A percentile compares a stretch with the other conserved stretches of the same genome.
These are phyloP conservation scores for Exocentrus adspersus DNA, from an alignment of 2,888 invertebrate genomes.

Conservation along the genomic window DNA sequence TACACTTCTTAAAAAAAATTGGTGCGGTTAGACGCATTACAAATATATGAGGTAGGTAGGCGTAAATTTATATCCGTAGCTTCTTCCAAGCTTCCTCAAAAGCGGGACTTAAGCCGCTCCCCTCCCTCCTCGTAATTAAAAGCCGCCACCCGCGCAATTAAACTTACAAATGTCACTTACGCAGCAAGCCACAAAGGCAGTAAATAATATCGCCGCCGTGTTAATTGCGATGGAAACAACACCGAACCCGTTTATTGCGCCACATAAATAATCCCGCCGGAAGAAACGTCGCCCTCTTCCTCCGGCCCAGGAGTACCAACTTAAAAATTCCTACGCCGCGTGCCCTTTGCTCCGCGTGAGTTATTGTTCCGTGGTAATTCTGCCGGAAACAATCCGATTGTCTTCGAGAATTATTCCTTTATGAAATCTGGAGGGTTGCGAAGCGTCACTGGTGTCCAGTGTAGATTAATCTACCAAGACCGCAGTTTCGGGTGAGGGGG, in stretches of 20 bases:
- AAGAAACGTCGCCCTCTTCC: constrained; percentile 13
- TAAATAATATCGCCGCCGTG: constrained; percentile 36
- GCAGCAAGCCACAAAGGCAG: constrained; percentile 15
- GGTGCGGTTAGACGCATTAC: no score
- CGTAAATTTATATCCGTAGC: no score
- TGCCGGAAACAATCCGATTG: background rate
- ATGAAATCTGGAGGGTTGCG: no score
- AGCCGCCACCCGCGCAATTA: background rate
- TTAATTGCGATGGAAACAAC: constrained; percentile 34
- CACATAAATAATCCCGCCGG: constrained; percentile 26
- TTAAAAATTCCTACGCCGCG: background rate
- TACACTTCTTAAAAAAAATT: no score
- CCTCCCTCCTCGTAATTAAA: background rate
- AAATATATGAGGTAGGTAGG: no score
- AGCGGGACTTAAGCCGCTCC: no score
- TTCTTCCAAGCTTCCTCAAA: no score
- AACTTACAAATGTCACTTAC: constrained; percentile 10
- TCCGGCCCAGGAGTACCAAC: background rate
- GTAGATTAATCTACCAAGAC: no score
- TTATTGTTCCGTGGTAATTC: background rate
- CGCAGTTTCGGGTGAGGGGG: constrained; percentile 50
- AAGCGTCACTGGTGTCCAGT: no score
- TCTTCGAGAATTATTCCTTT: no score
- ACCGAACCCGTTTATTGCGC: constrained; percentile 31
- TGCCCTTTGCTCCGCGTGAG: background rate